A percentile compares a stretch with the other conserved stretches of the same genome.
Conservation (phyloP, 1,140 invertebrate genomes). For the Drosophila kurseongensis region DNA sequence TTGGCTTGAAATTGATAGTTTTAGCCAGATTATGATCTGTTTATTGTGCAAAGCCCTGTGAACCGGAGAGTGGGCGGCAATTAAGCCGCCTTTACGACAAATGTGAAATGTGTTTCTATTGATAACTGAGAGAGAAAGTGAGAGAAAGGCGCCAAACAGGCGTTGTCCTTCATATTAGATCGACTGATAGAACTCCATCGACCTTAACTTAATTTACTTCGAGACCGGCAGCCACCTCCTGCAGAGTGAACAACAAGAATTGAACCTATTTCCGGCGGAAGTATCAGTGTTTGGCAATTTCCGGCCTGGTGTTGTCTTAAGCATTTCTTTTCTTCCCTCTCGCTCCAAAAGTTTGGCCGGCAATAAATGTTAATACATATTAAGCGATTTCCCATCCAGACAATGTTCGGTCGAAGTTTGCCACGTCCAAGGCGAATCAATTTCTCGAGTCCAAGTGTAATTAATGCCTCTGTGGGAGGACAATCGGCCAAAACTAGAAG, state of each 20-base stretch:
- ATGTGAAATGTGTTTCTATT: constrained; percentile 55
- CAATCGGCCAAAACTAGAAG: constrained; percentile 6
- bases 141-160: constrained; percentile 23
- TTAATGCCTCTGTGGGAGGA: constrained; percentile 38
- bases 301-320: constrained; percentile 56
- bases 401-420: constrained; percentile 3
- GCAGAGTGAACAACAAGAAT: constrained; percentile 58
- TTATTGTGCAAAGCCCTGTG: constrained; percentile 66
- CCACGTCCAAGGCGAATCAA: constrained; percentile 38
- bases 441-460: constrained; percentile 49
- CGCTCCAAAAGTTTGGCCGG: constrained; percentile 23
- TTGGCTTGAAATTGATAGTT: constrained; percentile 71
- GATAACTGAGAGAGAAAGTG: constrained; percentile 24
- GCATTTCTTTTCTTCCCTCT: constrained; percentile 25
- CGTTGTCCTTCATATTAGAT: constrained; percentile 50
- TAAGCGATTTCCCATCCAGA: constrained; percentile 58
- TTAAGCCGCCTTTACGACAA: constrained; percentile 58
- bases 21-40: constrained; percentile 75
- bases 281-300: constrained; percentile 79
- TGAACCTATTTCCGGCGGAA: constrained; percentile 79
- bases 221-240: constrained; percentile 2
- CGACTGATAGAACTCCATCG: constrained; percentile 7
- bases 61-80: constrained; percentile 52
- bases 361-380: constrained; percentile 80
- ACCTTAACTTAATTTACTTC: constrained; percentile 54